Base-by-base conservation (phyloP, 2,888 invertebrate genomes). In the Fabriciana adippe region DNA sequence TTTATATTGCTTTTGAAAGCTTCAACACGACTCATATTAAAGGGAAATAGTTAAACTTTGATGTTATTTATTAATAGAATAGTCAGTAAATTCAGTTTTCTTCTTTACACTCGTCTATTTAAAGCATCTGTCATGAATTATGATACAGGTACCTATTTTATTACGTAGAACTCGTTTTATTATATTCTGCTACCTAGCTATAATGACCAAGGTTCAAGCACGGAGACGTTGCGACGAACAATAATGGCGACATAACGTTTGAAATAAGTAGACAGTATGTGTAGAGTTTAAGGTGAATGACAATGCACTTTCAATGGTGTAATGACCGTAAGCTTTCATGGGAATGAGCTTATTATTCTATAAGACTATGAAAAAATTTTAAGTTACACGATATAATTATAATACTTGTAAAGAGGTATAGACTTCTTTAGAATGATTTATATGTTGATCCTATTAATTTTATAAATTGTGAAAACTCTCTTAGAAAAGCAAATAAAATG, bases 251-350 rank as follows among this genome's bases (percentile, higher is more conserved):
- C 56, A 61, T 51, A 35, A 48, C 48, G 31, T 48, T 59, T n/a
- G 26, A 59, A 57, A 57, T 57, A 47, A 55, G 55, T 18, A 6
- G 62, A 67, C 48, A 51, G 48, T 45, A 48, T 51, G 55, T 47
- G 54, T 75, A 74, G 77, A 79, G 82, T 79, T 81, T 78, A 80
- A 76, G 79, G 76, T 78, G 79, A 79, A 85, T 86, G 86, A 86
- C 83, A 83, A 69, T 79, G 86, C 84, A 81, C 70, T 83, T 82
- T 75, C 76, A 76, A 78, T 80, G 69, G 78, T 76, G 76, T 81
- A 80, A 80, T 80, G 83, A 83, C 81, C 81, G 76, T 56, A 35
- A 56, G 60, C 68, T 67, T 67, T 55, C 21, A 61, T 70, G 60
- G 68, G 57, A 51, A 31, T 51, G 45, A 47, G 63, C 63, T 63